These are phyloP conservation scores for Eleginops maclovinus DNA, from an alignment of 2,113 vertebrate species.

Conservation along the genomic window DNA sequence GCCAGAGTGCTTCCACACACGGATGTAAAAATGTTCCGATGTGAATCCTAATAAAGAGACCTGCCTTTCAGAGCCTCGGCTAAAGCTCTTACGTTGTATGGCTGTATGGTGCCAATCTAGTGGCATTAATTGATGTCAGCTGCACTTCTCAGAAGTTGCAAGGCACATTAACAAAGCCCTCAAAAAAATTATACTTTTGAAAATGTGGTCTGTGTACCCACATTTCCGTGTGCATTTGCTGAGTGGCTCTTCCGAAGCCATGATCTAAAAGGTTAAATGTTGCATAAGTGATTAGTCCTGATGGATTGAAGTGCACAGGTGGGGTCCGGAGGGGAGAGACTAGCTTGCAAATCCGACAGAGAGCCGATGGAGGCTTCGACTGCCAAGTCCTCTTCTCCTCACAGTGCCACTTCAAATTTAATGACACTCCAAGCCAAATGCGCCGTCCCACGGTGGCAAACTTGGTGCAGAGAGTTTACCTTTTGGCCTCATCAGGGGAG, in stretches of 20 bases:
- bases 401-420: conserved; percentile 70
- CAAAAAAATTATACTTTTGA: conserved; percentile 33
- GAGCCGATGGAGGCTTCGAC: conserved; percentile 41
- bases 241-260: conserved; percentile 61
- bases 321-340: conserved; percentile 50
- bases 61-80: conserved; percentile 67
- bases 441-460: conserved; percentile 41
- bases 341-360: conserved; percentile 58
- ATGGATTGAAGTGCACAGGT: conserved; percentile 71
- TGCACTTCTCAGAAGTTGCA: conserved; percentile 67
- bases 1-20: conserved; percentile 27
- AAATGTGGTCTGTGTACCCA: conserved; percentile 25
- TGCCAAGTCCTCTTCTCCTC: conserved; percentile 53
- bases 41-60: conserved; percentile 71
- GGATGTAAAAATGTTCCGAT: conserved; percentile 59
- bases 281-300: conserved; percentile 67
- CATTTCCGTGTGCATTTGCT: conserved; percentile 50
- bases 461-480: conserved; percentile 50
- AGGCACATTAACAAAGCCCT: conserved; percentile 45
- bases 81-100: conserved; percentile 67
- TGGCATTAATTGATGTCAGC: conserved; percentile 75
- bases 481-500: conserved; percentile 31
- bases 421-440: conserved; percentile 66
- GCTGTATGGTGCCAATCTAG: conserved; percentile 67
- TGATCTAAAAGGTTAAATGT: conserved; percentile 75